Conservation (phyloP, 2,797 vertebrate species). For the Tympanoctomys barrerae region DNA sequence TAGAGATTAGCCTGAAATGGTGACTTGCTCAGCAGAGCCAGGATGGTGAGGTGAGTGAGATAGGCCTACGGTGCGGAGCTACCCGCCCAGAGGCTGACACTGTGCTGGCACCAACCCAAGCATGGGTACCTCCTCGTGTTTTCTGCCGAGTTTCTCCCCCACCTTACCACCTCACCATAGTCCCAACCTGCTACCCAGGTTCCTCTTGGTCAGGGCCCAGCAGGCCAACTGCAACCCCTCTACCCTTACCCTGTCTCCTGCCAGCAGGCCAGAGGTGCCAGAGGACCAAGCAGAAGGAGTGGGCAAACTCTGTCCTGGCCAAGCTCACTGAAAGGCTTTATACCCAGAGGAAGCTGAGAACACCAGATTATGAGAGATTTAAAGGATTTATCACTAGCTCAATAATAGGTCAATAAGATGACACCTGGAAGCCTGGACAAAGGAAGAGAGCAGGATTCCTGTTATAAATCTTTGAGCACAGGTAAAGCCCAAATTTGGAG, state of each 20-base stretch:
- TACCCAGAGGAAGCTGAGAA: neutral
- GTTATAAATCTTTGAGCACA: neutral
- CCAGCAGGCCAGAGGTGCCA: neutral
- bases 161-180: neutral
- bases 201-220: neutral
- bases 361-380: slow-evolving; percentile 41
- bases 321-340: neutral
- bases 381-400: slow-evolving; percentile 27
- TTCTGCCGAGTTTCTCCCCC: neutral
- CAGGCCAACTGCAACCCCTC: neutral
- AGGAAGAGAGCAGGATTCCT: neutral
- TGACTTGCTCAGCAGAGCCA: neutral
- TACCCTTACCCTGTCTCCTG: neutral
- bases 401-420: neutral
- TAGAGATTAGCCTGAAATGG: neutral
- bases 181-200: neutral
- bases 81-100: neutral
- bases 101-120: neutral
- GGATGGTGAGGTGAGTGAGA: neutral
- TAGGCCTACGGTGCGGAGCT: neutral
- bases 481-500: neutral
- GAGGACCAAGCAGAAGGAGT: neutral
- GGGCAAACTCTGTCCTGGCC: neutral
- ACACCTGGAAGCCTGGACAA: neutral
- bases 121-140: neutral